Percentiles rank a stretch among this genome's conserved stretches.
These are phyloP conservation scores for Platichthys flesus DNA, from an alignment of 2,113 vertebrate species.

Conservation along the genomic window DNA sequence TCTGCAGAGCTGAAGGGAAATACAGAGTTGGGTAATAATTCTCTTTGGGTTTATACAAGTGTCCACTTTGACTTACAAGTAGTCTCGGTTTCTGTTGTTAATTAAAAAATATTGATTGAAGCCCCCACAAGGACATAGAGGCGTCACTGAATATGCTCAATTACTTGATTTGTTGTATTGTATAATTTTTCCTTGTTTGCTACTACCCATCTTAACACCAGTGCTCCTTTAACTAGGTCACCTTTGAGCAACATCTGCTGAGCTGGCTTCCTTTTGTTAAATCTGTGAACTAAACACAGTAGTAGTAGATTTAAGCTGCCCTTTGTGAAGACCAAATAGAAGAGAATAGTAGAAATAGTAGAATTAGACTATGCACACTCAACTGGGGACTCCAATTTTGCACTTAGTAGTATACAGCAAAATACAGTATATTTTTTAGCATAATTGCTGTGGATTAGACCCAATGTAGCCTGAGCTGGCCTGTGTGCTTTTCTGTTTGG, in stretches of 20 bases:
- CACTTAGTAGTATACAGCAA: not conserved
- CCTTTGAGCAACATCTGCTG: slow-evolving; percentile 24
- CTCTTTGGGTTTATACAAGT: no score
- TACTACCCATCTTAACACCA: not conserved
- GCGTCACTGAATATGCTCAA: not conserved
- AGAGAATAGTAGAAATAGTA: no score
- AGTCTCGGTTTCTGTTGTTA: not conserved
- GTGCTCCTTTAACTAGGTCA: slow-evolving; percentile 1
- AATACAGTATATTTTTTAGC: not conserved
- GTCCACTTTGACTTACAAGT: not conserved
- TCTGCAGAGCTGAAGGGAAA: not conserved
- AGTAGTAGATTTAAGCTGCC: slow-evolving; percentile 6
- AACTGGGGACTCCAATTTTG: not conserved
- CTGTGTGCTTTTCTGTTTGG: slow-evolving; percentile 53
- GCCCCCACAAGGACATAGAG: not conserved
- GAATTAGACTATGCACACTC: slow-evolving; percentile 22
- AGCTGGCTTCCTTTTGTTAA: slow-evolving; percentile 16
- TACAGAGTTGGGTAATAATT: not conserved
- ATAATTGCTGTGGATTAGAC: slow-evolving; percentile 32
- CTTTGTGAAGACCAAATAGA: slow-evolving; percentile 26
- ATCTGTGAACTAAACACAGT: slow-evolving; percentile 18
- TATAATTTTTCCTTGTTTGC: not conserved
- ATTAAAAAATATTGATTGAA: no score
- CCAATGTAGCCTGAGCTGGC: slow-evolving; percentile 27
- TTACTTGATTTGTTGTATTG: not conserved